phyloP scores from a whole-genome alignment of 1,140 invertebrate species.

The Drosophila bocqueti region DNA sequence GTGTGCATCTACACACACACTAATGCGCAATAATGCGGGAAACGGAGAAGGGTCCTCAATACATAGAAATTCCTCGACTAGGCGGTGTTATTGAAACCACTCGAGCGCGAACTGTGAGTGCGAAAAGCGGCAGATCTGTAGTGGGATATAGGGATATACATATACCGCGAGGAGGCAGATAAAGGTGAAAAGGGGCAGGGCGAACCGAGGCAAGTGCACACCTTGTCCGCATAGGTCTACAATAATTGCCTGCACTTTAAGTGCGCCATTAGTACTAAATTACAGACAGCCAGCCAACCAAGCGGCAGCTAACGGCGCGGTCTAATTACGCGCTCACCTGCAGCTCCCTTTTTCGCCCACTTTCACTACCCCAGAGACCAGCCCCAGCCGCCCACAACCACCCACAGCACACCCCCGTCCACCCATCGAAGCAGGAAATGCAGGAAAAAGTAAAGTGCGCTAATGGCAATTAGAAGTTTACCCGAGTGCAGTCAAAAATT shows the following conservation, averaged over 20 bases:
- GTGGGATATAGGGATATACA: slow-evolving; percentile 26
- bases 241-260: slow-evolving; percentile 81
- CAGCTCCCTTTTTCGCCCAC: slow-evolving; percentile 22
- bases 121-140: slow-evolving; percentile 28
- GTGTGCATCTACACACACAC: not conserved
- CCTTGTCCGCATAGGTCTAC: slow-evolving; percentile 66
- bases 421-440: slow-evolving; percentile 56
- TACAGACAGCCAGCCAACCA: slow-evolving; percentile 68
- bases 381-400: slow-evolving; percentile 8
- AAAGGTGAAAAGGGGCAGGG: not conserved
- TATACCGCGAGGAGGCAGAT: slow-evolving; percentile 17
- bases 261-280: slow-evolving; percentile 82
- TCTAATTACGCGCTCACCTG: slow-evolving; percentile 80
- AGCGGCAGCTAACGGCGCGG: slow-evolving; percentile 71
- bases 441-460: slow-evolving; percentile 78
- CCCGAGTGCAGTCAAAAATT: slow-evolving; percentile 80
- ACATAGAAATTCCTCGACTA: slow-evolving; percentile 41
- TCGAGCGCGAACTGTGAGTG: slow-evolving; percentile 60
- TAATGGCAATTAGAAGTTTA: slow-evolving; percentile 82
- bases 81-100: slow-evolving; percentile 53
- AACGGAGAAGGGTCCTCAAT: slow-evolving; percentile 21
- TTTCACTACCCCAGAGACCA: not conserved
- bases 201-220: slow-evolving; percentile 16
- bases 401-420: slow-evolving; percentile 4
- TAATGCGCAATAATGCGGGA: not conserved